Conservation (phyloP, 2,113 vertebrate genomes). For the Brachyistius frenatus region DNA sequence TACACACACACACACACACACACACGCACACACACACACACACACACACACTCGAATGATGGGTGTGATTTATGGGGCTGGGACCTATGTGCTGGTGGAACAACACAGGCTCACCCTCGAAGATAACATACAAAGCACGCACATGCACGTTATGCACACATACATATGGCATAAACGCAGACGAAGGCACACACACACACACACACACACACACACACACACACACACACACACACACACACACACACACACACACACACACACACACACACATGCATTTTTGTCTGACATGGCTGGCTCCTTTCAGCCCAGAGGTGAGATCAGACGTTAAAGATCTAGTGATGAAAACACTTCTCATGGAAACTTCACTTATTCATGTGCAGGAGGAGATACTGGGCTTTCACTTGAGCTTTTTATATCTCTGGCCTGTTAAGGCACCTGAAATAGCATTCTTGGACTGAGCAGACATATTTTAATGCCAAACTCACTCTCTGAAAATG, state of each 20-base stretch:
- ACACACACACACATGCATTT: constrained; percentile 47
- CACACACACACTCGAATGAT: constrained; percentile 46
- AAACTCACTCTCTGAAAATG: constrained; percentile 37
- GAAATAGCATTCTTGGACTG: constrained; percentile 57
- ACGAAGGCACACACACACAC: constrained; percentile 23
- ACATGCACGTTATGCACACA: constrained; percentile 40
- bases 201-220: neutral
- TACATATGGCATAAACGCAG: constrained; percentile 28
- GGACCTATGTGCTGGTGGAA: constrained; percentile 73
- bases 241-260: constrained; percentile 27
- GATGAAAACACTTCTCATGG: constrained; percentile 64
- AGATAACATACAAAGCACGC: constrained; percentile 68
- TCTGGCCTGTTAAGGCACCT: constrained; percentile 49
- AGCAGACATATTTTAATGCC: constrained; percentile 49
- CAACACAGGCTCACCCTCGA: constrained; percentile 67
- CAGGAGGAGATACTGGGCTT: constrained; percentile 40
- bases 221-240: constrained; percentile 19
- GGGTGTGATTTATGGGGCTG: constrained; percentile 80
- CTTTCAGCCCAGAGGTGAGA: constrained; percentile 71
- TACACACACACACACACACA: constrained; percentile 14
- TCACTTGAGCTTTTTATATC: constrained; percentile 23
- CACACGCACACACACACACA: constrained; percentile 24
- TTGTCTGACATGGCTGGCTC: constrained; percentile 62
- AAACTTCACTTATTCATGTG: constrained; percentile 59
- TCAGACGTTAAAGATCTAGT: constrained; percentile 68